phyloP scores from a whole-genome alignment of 1,140 invertebrate species.

The Diorhabda elongata region DNA sequence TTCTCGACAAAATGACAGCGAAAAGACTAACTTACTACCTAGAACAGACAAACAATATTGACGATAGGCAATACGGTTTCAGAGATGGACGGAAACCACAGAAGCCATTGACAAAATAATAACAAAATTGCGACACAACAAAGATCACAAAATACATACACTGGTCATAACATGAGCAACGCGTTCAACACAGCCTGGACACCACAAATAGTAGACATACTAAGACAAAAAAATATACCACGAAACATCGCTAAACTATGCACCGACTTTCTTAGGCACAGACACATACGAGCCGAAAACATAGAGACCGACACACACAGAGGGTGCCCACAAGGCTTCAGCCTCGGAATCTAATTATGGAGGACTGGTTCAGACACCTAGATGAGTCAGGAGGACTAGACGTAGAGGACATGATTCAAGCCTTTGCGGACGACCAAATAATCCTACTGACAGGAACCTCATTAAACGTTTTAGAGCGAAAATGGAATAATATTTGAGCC shows the following conservation, averaged over 20 bases:
- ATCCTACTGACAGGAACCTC: conserved; percentile 21
- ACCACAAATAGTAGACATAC: background rate
- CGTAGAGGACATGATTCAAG: conserved; percentile 7
- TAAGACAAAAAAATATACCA: background rate
- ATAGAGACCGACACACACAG: conserved; percentile 10
- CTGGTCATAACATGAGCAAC: conserved; percentile 17
- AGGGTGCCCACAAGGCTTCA: conserved; percentile 34
- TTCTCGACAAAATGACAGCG: background rate
- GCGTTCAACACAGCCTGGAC: conserved; percentile 24
- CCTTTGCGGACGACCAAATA: conserved; percentile 27
- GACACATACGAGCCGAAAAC: conserved; percentile 16
- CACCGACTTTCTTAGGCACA: conserved; percentile 16
- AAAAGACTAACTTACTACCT: conserved; percentile 1
- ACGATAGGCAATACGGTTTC: conserved; percentile 22
- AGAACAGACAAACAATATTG: background rate
- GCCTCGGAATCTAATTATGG: conserved; percentile 29
- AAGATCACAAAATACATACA: conserved; percentile 2
- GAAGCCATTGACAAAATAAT: conserved; percentile 14
- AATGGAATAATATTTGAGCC: conserved; percentile 15
- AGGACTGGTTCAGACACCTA: conserved; percentile 22
- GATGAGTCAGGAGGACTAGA: conserved; percentile 13
- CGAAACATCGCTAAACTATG: background rate
- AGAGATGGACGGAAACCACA: conserved; percentile 18
- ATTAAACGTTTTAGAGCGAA: conserved; percentile 14
- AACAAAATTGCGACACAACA: background rate